Base-by-base conservation (phyloP, 2,888 invertebrate genomes). In the Acrobeloides nanus region DNA sequence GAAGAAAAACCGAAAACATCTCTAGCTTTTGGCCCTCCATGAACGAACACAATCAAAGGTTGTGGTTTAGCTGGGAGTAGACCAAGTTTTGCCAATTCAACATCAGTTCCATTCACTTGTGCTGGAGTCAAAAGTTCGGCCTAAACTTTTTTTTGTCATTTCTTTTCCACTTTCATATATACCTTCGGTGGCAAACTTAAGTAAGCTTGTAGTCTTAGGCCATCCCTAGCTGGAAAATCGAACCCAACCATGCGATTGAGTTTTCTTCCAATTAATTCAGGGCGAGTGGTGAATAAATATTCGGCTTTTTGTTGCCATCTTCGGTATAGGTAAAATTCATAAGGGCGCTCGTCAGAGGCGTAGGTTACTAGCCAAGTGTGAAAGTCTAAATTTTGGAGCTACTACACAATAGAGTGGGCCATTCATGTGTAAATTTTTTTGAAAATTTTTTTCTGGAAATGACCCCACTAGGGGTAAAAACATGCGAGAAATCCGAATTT, bases 11-110 rank as follows among this genome's bases (percentile, higher is more conserved):
- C 70, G 43, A 62, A 70, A 26, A 57, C 50, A 44, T 70, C 69
- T 15, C 70, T 54, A 20, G 67, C 64, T 46, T 70, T 70, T 15
- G 70, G 70, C 12, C 70, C 70, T 20, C 70, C 70, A 43, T 70
- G 70, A 4, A 70, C 68, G 26, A 70, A 51, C 3, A 70, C 57
- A 12, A 70, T 53, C 51, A 70, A 50, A 42, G 65, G 68, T 46
- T 70, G 70, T 1, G 68, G 62, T 35, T 54, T 53, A 4, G 50
- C 55, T 18, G 70, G 70, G 31, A 70, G 54, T 61, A 70, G 59
- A 33, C 70, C 70, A 15, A 60, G 48, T 15, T 61, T 58, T n/a
- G 70, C 69, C 44, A 64, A 61, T 24, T 57, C 64, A 15, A 55
- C 40, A 35, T 67, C 61, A 2, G 59, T 57, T 12, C 56, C 58